A percentile compares a stretch with the other conserved stretches of the same genome.
These are phyloP conservation scores for Dasysyrphus tricinctus DNA, from an alignment of 2,888 invertebrate species.

Conservation along the genomic window DNA sequence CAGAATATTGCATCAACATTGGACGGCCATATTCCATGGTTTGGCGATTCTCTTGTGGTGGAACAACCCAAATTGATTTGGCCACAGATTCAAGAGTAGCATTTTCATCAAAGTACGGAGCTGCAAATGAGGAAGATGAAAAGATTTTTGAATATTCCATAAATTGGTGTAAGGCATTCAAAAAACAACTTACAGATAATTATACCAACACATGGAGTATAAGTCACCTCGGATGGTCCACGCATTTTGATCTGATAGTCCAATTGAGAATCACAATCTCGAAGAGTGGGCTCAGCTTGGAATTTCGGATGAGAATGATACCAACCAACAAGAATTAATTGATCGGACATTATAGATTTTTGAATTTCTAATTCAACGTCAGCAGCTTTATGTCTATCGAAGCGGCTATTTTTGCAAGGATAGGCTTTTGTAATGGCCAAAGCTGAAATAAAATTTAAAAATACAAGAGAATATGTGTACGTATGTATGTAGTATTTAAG, in stretches of 20 bases:
- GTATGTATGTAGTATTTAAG: not conserved
- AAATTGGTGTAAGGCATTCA: not conserved
- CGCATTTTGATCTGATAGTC: constrained; percentile 98
- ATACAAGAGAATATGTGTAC: not conserved
- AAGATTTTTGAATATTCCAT: not conserved
- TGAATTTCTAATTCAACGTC: constrained; percentile 93
- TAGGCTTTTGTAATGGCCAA: constrained; percentile 94
- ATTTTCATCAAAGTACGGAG: constrained; percentile 92
- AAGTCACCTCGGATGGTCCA: constrained; percentile 94
- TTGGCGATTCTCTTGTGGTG: constrained; percentile 96
- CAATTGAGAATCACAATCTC: constrained; percentile 96
- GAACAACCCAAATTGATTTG: constrained; percentile 96
- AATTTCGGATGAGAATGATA: constrained; percentile 97
- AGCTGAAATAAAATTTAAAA: constrained; percentile 85
- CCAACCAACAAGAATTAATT: constrained; percentile 95
- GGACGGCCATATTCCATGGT: constrained; percentile 95
- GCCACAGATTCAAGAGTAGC: constrained; percentile 92
- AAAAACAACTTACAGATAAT: constrained; percentile 91
- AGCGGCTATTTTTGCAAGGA: constrained; percentile 92
- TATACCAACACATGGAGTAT: constrained; percentile 95
- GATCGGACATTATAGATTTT: constrained; percentile 91
- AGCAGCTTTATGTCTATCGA: constrained; percentile 90
- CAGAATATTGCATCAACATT: constrained; percentile 93
- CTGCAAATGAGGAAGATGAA: constrained; percentile 84
- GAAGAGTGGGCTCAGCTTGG: constrained; percentile 92